These are phyloP conservation scores for Limnodromus scolopaceus DNA, from an alignment of 2,797 vertebrate species.

Conservation along the genomic window DNA sequence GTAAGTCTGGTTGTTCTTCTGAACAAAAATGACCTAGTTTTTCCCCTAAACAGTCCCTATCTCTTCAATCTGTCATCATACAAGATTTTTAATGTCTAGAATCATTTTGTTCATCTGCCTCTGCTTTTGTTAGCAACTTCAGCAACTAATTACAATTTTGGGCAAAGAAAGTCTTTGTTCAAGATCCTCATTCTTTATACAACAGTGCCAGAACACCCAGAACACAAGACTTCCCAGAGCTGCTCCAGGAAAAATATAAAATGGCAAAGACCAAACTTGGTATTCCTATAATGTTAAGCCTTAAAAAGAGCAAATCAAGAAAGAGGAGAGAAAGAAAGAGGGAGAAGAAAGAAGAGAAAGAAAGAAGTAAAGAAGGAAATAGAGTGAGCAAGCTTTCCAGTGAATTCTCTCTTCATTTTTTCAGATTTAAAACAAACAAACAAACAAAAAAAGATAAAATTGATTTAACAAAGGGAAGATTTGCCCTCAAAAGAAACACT, in stretches of 20 bases:
- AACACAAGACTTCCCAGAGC: constrained; percentile 8
- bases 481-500: background rate
- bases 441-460: background rate
- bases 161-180: constrained; percentile 53
- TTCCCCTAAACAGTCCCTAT: background rate
- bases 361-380: background rate
- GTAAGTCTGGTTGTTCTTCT: background rate
- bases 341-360: background rate
- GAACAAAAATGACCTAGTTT: background rate
- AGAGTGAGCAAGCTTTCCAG: background rate
- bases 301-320: background rate
- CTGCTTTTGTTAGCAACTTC: constrained; percentile 53
- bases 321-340: background rate
- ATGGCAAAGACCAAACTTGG: background rate
- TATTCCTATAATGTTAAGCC: background rate
- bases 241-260: constrained; percentile 7
- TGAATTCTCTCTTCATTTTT: background rate
- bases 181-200: constrained; percentile 19
- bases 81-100: constrained; percentile 38
- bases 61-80: constrained; percentile 16
- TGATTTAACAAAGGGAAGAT: background rate
- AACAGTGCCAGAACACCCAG: constrained; percentile 22
- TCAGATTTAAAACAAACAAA: background rate
- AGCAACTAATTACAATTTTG: constrained; percentile 46
- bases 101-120: constrained; percentile 29